Evolutionary conservation across 2,888 invertebrate genomes (phyloP), one percentile per base, ranked within the genome.

Genomic region (Poecilobothrus nobilitatus): DNA sequence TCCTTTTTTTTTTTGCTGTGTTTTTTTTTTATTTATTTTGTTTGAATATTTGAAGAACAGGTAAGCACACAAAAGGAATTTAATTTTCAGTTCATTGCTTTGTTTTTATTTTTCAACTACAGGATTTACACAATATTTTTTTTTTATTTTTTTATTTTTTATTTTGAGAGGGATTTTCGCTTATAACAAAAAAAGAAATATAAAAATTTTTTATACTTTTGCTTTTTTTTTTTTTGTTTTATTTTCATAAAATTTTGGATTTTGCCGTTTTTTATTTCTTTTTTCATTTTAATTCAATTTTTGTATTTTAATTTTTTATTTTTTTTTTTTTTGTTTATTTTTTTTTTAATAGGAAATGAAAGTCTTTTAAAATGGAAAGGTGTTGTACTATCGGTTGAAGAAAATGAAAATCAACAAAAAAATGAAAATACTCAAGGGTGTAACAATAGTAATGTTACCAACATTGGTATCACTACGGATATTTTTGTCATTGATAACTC

Each of bases 301-400:
- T 53, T 12, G 1, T 18, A 53, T 53, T 18, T n/a, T n/a, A 53
- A 6, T 12, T 53, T 53, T 53, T 53, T 53, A 2, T 53, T 53
- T 9, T 53, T 53, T 53, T 53, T 53, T 53, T 53, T 53, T 18
- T 27, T 27, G 27, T 27, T 27, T 1, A 20, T 34, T 1, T 10
- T 27, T 27, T 1, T 34, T 34, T 1, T 10, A 10, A 68, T 66
- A 73, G 72, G 71, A 70, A 73, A 69, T 64, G 71, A 72, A 70
- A 72, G 72, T 70, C 70, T 74, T 65, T 67, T 74, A 44, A 91
- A 91, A 83, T 91, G 91, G 91, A 91, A 91, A 80, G 90, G 89
- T 66, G 87, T 89, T 65, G 87, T 89, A 72, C 84, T 91, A 76
- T 18, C 63, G 15, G 12, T 8, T 61, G 61, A 22, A 18, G 61